Evolutionary conservation across 2,888 invertebrate species (phyloP).

Genomic region (Drosophila hawaiiensis): DNA sequence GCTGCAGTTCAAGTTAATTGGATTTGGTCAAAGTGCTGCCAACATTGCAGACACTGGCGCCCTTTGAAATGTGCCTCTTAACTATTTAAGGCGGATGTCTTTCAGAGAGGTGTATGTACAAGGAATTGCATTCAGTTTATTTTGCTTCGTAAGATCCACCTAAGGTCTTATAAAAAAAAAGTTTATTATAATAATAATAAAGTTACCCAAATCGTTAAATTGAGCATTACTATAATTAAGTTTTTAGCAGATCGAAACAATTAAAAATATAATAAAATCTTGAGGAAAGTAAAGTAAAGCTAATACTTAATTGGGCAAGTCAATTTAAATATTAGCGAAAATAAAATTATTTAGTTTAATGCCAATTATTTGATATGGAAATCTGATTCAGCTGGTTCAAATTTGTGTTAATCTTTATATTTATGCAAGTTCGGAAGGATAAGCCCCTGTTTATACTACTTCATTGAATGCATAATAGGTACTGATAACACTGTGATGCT

Average conservation of each 20-base stretch:
- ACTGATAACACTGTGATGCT: neutral
- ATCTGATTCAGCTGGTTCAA: neutral
- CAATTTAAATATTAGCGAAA: neutral
- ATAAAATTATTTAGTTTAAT: neutral
- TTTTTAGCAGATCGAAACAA: neutral
- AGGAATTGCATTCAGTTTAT: conserved; percentile 1
- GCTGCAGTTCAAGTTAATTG: conserved; percentile 74
- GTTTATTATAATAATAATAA: neutral
- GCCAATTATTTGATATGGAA: neutral
- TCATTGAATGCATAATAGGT: neutral
- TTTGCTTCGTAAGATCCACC: conserved; percentile 50
- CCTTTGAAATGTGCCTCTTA: conserved; percentile 49
- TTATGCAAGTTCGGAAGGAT: neutral
- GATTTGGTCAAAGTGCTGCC: conserved; percentile 70
- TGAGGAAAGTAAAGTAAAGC: neutral
- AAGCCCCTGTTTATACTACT: neutral
- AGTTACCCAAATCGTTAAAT: neutral
- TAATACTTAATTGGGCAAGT: neutral
- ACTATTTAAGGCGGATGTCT: neutral
- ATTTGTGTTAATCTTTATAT: neutral
- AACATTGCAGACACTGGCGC: conserved; percentile 41
- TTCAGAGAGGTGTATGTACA: neutral
- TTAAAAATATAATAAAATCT: neutral
- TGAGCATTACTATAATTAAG: neutral
- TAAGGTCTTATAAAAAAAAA: conserved; percentile 30